Evolutionary conservation across 2,888 invertebrate species (phyloP), one percentile per base, ranked within the genome.

Genomic region (Resseliella maxima): DNA sequence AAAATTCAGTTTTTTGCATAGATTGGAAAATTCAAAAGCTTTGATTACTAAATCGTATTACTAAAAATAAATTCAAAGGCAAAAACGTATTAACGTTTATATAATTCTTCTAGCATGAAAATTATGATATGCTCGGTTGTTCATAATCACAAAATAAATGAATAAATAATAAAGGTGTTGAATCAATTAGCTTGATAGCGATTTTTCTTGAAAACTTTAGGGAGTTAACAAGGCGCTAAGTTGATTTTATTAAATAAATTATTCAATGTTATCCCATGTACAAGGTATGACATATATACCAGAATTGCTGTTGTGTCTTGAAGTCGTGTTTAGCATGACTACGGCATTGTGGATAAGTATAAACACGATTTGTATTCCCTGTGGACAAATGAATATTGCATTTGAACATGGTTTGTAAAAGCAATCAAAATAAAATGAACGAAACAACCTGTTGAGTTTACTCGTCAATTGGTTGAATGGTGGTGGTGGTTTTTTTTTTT

Each of bases 191-290:
- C 72, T 72, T 72, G 31, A 72, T 21, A 15, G 15, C 15, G 1
- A 72, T 72, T 72, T 72, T 72, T 72, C 21, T 24, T 24, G 3
- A 2, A 5, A 31, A 72, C 72, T 72, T 31, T 10, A 41, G 41
- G 41, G 50, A 50, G 15, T 50, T 24, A 59, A 72, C 31, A 12
- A n/a, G 31, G 59, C 59, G 59, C 15, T 15, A 59, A 59, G 59
- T 59, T 59, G 59, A 24, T 59, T 59, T 59, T 59, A 59, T 81
- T 83, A 46, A 86, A 86, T 86, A 86, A 86, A 86, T 83, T 86
- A 86, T 86, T 86, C 86, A 86, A 41, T 36, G 50, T 18, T 83
- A 83, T 86, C 83, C 50, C 50, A 50, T 45, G 83, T 83, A 59
- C 41, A n/a, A 46, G 12, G 46, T 38, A 83, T 38, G 21, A 38